These are phyloP conservation scores for Crotalus horridus DNA, from an alignment of 2,113 vertebrate species.

Conservation along the genomic window DNA sequence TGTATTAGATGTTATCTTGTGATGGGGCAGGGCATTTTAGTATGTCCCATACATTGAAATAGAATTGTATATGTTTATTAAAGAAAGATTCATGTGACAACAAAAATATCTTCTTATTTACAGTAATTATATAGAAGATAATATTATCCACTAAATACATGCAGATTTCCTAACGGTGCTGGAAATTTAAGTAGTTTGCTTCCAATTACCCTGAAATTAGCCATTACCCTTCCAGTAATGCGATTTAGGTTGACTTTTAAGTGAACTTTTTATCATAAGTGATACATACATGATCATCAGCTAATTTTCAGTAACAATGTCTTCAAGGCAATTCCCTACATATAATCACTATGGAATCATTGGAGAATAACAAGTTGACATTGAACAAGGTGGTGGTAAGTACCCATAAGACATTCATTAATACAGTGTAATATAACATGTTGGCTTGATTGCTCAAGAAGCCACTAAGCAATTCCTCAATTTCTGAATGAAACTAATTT, in stretches of 20 bases:
- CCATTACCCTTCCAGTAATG: background rate
- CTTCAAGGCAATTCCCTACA: background rate
- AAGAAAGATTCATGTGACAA: background rate
- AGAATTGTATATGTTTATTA: background rate
- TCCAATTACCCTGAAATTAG: background rate
- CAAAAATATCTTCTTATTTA: background rate
- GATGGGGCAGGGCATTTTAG: background rate
- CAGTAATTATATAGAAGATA: background rate
- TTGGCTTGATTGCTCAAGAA: constrained; percentile 35
- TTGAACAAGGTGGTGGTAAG: constrained; percentile 33
- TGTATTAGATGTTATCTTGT: background rate
- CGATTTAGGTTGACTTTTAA: background rate
- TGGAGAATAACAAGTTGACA: constrained; percentile 47
- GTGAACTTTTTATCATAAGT: background rate
- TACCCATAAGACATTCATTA: constrained; percentile 47
- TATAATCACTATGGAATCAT: background rate
- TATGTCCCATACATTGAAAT: background rate
- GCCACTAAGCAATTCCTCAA: background rate
- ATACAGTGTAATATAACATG: background rate
- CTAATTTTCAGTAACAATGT: background rate
- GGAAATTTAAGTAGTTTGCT: background rate
- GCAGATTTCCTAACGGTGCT: background rate
- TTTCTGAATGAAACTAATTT: constrained; percentile 52
- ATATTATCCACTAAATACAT: background rate
- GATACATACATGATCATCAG: background rate